Evolutionary conservation across 2,888 invertebrate species (phyloP), one percentile per base, ranked within the genome.

Genomic region (Tipula confusa): DNA sequence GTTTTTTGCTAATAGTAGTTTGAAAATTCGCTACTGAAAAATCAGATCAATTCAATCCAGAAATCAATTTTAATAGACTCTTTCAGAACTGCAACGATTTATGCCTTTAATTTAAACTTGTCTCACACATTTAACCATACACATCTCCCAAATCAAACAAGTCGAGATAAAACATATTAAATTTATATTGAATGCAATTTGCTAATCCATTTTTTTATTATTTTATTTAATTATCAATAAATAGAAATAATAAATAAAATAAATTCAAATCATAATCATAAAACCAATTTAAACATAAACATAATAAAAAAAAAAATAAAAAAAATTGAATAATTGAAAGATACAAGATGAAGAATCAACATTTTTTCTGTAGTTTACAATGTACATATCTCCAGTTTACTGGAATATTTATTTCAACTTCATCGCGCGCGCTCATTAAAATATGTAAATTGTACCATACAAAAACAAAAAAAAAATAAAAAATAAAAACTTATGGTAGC

Each of bases 351-450:
- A 64, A 24, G 64, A 64, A 64, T 64, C 64, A 64, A 64, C 64
- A 64, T 64, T 64, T 64, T 64, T 64, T 64, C 24, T 64, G 7
- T 43, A 43, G n/a, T n/a, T n/a, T n/a, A n/a, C n/a, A n/a, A n/a
- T n/a, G 15, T 9, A 64, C 64, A 64, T 64, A 64, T 64, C 64
- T 64, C 24, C 64, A 64, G 18, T 64, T 64, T 64, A 64, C 64
- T 18, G 64, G 64, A 64, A 64, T 64, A 64, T 64, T 64, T 64
- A 64, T 64, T 64, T 64, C 24, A 64, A 64, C 24, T 64, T 64
- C 64, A 64, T 64, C 64, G 64, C 64, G 64, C 64, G 64, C 64
- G 64, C 64, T 64, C 64, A 64, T 64, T 64, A 64, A 64, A 64
- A 64, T 64, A 64, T 64, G 64, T 64, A 64, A 64, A 64, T 64